A percentile compares a stretch with the other conserved stretches of the same genome.
These are phyloP conservation scores for Syngnathus typhle DNA, from an alignment of 2,113 vertebrate genomes.

Conservation along the genomic window DNA sequence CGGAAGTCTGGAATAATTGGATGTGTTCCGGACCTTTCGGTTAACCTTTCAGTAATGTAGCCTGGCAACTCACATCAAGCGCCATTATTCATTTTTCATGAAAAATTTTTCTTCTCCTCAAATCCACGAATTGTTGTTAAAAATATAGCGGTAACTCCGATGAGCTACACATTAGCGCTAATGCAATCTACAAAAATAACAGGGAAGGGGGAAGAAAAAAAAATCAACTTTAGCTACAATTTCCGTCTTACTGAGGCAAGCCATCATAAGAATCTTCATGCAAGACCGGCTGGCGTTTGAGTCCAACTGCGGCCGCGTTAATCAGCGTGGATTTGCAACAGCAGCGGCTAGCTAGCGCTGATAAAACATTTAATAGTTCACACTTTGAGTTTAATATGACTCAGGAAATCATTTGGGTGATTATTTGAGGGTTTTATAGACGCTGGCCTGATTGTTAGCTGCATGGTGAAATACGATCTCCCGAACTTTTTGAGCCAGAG, in stretches of 20 bases:
- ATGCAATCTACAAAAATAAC: neutral
- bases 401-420: slow-evolving; percentile 3
- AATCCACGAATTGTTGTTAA: neutral
- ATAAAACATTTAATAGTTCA: slow-evolving; percentile 2
- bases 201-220: neutral
- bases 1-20: neutral
- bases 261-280: too few species aligned
- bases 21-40: neutral
- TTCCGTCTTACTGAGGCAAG: neutral
- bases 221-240: neutral
- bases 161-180: neutral
- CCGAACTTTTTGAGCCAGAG: too few species aligned
- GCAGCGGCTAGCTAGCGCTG: neutral
- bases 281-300: neutral
- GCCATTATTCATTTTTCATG: neutral
- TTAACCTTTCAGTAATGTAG: neutral
- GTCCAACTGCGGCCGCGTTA: neutral
- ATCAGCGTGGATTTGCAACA: neutral
- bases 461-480: neutral
- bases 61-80: neutral
- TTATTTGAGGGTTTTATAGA: slow-evolving; percentile 9
- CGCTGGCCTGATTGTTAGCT: neutral
- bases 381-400: slow-evolving; percentile 3
- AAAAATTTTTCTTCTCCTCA: neutral
- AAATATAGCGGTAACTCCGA: neutral